Evolutionary conservation across 2,797 vertebrate genomes (phyloP), one percentile per base, ranked within the genome.

Genomic region (Poecilia wingei): DNA sequence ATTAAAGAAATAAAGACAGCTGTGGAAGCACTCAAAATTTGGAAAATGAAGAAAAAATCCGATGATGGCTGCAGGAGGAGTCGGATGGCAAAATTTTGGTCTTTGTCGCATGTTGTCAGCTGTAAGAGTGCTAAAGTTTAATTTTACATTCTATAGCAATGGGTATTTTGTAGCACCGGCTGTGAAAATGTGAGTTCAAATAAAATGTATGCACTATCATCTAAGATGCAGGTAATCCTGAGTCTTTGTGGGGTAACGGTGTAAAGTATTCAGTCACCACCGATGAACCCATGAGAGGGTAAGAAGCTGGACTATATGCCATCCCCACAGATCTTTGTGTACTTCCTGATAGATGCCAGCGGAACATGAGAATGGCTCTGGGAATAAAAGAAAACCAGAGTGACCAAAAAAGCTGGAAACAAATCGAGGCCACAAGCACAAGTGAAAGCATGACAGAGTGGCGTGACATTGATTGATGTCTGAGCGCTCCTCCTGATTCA

Each of bases 391-490:
- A 80, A 64, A 92, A 73, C 68, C 59, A 74, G 68, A 89, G 66
- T 83, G 82, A 86, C 87, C 81, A 80, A 75, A 79, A 80, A 51
- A 20, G 1, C n/a, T 2, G 8, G n/a, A 36, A 77, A 76, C 71
- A 81, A 79, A 72, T 78, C 25, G 57, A 39, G 64, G 66, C 53
- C 70, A 45, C 74, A 33, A 71, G 82, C 70, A 71, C 86, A 13
- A 87, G 84, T 84, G 88, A 91, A 94, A 89, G 95, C 94, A 94
- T 92, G 96, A 95, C 91, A 91, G 91, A 88, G 79, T 55, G 74
- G 78, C 39, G 72, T 96, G 97, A 97, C 97, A 97, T 86, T 97
- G 95, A 98, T 97, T 97, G 97, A 99, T 99, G 97, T 95, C 91
- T 95, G 95, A 96, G 96, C 94, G 93, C 95, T 96, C 95, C 94